Base-by-base conservation (phyloP, 2,113 vertebrate genomes). In the Sprattus sprattus region DNA sequence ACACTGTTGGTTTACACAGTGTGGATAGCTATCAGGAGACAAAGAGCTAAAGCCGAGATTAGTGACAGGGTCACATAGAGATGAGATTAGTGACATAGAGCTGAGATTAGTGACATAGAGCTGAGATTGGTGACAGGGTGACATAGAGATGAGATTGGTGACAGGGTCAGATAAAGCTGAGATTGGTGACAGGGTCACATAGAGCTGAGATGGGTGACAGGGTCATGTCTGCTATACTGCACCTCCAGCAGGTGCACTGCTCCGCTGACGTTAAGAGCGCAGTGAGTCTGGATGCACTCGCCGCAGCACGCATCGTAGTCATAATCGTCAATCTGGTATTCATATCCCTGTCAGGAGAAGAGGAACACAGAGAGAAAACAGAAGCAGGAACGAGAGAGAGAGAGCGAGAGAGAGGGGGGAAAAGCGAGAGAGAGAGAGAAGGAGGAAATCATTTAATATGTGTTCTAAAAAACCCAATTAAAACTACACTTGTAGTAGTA, bases 251-350 rank as follows among this genome's bases (percentile, higher is more conserved):
- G 2, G 4, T 94, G 45, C 4, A 22, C 64, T 8, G 4, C 78
- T 0, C 28, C n/a, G 0, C 84, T 49, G 44, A 81, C 1, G 6
- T 0, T 82, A 84, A 97, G 5, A 28, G 96, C 1, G 89, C 98
- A 99, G 11, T 95, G 95, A 6, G 95, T 97, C 94, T 99, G 97
- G 54, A 95, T 87, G 49, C 98, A 99, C 85, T 87, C 95, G 50
- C 93, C 93, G 91, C 98, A 99, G 85, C 98, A 99, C 88, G 96
- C 93, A 0, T 92, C 90, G 0, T 25, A 13, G 75, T 91, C 57
- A 39, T 85, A 11, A 89, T 96, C 95, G 80, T 82, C 16, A 89
- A 91, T 93, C 28, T 84, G 8, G 88, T 96, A 95, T 64, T 81
- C 15, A 89, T 92, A 93, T 80, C 95, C 95, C 95, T 96, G 85